phyloP scores from a whole-genome alignment of 2,113 vertebrate species.

The Reinhardtius hippoglossoides region DNA sequence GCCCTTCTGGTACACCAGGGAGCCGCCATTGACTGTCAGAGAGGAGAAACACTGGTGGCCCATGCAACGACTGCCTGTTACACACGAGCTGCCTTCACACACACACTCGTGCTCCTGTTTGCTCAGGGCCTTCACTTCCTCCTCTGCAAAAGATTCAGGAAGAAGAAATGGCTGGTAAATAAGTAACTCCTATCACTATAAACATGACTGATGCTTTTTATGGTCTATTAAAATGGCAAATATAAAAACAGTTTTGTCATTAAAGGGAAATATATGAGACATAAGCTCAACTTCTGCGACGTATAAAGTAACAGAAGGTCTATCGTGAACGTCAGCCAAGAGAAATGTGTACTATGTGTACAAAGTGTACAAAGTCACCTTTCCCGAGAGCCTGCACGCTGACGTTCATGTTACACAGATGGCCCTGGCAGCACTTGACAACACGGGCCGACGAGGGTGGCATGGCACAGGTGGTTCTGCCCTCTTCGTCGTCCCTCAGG shows the following conservation, averaged over 20 bases:
- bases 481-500: slow-evolving; percentile 92
- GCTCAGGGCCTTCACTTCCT: slow-evolving; percentile 80
- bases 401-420: slow-evolving; percentile 97
- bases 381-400: slow-evolving; percentile 88
- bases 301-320: slow-evolving; percentile 27
- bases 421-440: slow-evolving; percentile 94
- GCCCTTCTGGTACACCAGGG: slow-evolving; percentile 92
- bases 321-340: slow-evolving; percentile 21
- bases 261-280: not conserved
- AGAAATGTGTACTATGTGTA: slow-evolving; percentile 47
- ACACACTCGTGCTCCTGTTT: slow-evolving; percentile 91
- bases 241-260: not conserved
- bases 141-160: slow-evolving; percentile 78
- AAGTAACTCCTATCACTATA: not conserved
- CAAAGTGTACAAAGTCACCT: slow-evolving; percentile 83
- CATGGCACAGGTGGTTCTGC: slow-evolving; percentile 92
- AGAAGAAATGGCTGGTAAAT: not conserved
- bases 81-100: slow-evolving; percentile 94
- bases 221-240: not conserved
- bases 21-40: slow-evolving; percentile 87
- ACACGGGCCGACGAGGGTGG: slow-evolving; percentile 88
- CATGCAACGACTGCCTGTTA: slow-evolving; percentile 87
- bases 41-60: slow-evolving; percentile 96
- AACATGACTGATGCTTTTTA: not conserved
- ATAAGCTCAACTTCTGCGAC: slow-evolving; percentile 1